Conservation (phyloP, 2,888 invertebrate species). For the Steromphala cineraria region DNA sequence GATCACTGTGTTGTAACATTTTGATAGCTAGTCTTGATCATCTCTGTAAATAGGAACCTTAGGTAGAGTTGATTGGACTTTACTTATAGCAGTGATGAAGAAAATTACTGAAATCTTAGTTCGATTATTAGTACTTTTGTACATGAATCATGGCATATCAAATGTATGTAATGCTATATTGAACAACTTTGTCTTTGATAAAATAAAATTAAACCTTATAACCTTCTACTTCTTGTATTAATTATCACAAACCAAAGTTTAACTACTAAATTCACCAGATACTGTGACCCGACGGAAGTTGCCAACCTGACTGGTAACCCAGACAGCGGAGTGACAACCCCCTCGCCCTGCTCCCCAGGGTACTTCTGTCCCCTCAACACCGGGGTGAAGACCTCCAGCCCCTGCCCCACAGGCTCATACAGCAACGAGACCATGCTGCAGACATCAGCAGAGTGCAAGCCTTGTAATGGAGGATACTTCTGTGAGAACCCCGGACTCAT, state of each 20-base stretch:
- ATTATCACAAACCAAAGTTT: no score
- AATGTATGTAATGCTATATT: not conserved
- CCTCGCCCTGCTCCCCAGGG: conserved; percentile 61
- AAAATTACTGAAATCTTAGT: no score
- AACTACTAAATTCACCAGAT: conserved; percentile 46
- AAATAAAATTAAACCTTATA: no score
- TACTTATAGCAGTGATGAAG: no score
- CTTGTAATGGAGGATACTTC: conserved; percentile 65
- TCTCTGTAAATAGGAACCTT: no score
- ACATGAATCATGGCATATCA: no score
- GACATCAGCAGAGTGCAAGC: conserved; percentile 54
- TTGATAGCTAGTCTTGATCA: no score
- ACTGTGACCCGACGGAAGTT: conserved; percentile 67
- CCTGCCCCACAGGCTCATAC: conserved; percentile 69
- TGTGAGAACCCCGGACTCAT: conserved; percentile 53
- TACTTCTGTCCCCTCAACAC: conserved; percentile 68
- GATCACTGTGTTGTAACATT: no score
- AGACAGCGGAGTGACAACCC: conserved; percentile 58
- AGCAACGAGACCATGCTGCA: conserved; percentile 62
- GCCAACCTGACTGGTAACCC: conserved; percentile 45
- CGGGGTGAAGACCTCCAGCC: conserved; percentile 50
- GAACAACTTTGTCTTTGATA: not conserved
- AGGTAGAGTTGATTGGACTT: no score
- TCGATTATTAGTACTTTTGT: no score
- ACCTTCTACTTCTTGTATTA: no score